phyloP scores from a whole-genome alignment of 2,113 vertebrate species.

The Ammodytes marinus region DNA sequence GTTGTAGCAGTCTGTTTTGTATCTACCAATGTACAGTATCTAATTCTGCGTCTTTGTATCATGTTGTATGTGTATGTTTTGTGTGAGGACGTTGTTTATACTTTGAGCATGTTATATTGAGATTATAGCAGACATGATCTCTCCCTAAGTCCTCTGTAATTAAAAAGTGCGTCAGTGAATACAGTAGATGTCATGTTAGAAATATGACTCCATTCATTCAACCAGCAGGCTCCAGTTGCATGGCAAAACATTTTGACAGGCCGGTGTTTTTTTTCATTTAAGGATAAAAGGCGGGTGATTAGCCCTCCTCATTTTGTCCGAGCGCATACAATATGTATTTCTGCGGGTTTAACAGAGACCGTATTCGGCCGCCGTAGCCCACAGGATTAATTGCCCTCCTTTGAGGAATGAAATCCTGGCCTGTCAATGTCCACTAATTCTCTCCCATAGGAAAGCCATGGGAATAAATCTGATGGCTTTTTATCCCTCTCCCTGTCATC shows the following conservation, averaged over 20 bases:
- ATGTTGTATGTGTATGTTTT: conserved; percentile 15
- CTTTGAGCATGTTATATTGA: conserved; percentile 65
- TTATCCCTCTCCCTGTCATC: conserved; percentile 78
- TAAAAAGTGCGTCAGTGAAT: conserved; percentile 53
- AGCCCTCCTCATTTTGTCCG: conserved; percentile 56
- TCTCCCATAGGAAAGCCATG: conserved; percentile 70
- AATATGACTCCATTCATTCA: conserved; percentile 14
- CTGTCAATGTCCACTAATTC: conserved; percentile 83
- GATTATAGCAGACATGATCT: conserved; percentile 64
- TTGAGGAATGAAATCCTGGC: conserved; percentile 81
- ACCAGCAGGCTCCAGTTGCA: neutral
- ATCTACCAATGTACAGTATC: conserved; percentile 29
- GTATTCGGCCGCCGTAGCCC: conserved; percentile 49
- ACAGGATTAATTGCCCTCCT: conserved; percentile 83
- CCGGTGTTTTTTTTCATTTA: conserved; percentile 62
- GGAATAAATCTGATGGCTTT: conserved; percentile 82
- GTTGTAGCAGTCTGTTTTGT: conserved; percentile 44
- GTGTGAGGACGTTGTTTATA: conserved; percentile 68
- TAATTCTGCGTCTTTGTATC: conserved; percentile 58
- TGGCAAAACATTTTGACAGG: conserved; percentile 31
- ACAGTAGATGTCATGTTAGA: conserved; percentile 24
- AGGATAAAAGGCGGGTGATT: conserved; percentile 65
- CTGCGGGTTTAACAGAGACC: conserved; percentile 36
- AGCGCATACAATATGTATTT: conserved; percentile 61
- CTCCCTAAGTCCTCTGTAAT: conserved; percentile 62